Conservation (phyloP, 1,140 invertebrate species). For the Caenorhabditis tropicalis region DNA sequence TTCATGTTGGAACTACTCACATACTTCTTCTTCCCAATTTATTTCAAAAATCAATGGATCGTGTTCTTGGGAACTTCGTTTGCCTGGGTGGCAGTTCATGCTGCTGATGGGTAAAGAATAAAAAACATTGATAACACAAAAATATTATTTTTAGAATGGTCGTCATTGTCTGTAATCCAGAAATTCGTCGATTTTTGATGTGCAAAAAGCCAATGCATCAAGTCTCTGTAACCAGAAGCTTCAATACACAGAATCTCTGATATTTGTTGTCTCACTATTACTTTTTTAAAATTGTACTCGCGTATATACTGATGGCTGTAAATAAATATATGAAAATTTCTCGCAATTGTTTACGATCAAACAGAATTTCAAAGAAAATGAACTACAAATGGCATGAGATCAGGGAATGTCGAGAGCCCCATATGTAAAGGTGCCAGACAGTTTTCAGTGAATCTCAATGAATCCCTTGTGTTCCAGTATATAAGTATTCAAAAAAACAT, state of each 20-base stretch:
- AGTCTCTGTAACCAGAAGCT: background rate
- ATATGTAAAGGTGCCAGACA: no score
- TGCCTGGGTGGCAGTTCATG: background rate
- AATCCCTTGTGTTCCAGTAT: background rate
- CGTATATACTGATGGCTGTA: no score
- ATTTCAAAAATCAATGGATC: background rate
- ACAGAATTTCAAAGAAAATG: no score
- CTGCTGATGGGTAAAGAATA: background rate
- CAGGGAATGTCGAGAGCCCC: no score
- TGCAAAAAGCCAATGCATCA: background rate
- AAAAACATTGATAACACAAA: background rate
- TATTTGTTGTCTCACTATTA: no score
- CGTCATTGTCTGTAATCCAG: background rate
- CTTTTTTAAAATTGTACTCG: background rate
- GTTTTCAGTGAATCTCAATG: background rate
- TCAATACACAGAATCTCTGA: background rate
- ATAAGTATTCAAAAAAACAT: background rate
- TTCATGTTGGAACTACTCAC: background rate
- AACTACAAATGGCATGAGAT: no score
- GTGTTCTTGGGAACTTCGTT: background rate
- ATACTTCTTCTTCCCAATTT: background rate
- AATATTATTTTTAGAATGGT: background rate
- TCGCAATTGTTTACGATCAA: no score
- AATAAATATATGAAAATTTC: no score
- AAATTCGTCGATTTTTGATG: background rate